Base-by-base conservation (phyloP, 2,888 invertebrate species). In the Strigamia transsilvanica region DNA sequence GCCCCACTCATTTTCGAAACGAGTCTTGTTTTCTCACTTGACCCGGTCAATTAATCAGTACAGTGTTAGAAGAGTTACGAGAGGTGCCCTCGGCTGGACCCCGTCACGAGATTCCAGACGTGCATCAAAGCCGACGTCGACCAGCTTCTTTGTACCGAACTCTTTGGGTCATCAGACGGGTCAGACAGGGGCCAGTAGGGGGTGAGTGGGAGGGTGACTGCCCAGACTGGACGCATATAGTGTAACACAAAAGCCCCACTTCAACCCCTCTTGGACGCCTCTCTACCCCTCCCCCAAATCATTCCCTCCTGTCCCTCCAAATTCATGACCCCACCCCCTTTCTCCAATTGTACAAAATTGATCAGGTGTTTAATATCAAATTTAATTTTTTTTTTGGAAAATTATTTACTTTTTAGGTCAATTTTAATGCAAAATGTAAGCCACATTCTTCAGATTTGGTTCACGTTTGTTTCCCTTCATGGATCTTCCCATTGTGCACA, bases 11-110 rank as follows among this genome's bases (percentile, higher is more conserved):
- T 46, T 46, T 46, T 12, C 46, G 6, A 15, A 46, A 10, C 46
- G 46, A 46, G 46, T 46, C 46, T 46, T 46, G 46, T 46, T 46
- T 46, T 46, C 12, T 10, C 46, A 34, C 46, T 46, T 46, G 46
- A 46, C 46, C 46, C 46, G 46, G 46, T 46, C 46, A 46, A 46
- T 46, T 46, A 46, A 46, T 46, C 46, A 46, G 46, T n/a, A n/a
- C 12, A 46, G 46, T 46, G 46, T 46, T 46, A 15, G 46, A 46
- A 46, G 46, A 46, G 46, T 46, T 46, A 46, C 46, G 46, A 46
- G 4, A 46, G 10, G 10, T 46, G 46, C 46, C 46, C 46, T 46
- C 46, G 46, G 12, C 46, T 46, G 46, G 46, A 46, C 46, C 46
- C 46, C 46, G 46, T 46, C 46, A 46, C 46, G 46, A 46, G 46